Percentiles rank a stretch among this genome's conserved stretches.
phyloP scores from a whole-genome alignment of 2,888 invertebrate genomes.

The Conops quadrifasciatus region DNA sequence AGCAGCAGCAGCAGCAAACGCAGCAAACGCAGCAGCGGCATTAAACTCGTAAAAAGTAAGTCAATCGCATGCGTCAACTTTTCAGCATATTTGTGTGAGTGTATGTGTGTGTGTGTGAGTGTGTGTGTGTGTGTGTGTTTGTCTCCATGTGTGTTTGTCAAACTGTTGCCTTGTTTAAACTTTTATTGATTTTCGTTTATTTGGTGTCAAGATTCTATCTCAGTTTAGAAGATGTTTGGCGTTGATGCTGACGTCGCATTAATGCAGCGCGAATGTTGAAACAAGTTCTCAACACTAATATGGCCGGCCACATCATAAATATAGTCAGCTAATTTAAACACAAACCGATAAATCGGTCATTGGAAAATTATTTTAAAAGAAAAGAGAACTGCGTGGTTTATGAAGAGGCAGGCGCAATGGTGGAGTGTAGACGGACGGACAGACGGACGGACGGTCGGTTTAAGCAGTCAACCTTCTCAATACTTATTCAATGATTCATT shows the following conservation, averaged over 20 bases:
- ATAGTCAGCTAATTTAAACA: background rate
- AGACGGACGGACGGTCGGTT: too few relatives aligned
- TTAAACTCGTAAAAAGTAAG: constrained; percentile 44
- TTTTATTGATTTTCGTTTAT: constrained; percentile 9
- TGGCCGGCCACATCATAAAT: too few relatives aligned
- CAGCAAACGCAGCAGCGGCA: background rate
- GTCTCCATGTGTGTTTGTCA: constrained; percentile 32
- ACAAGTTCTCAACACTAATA: background rate
- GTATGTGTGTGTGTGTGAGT: background rate
- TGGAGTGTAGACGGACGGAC: too few relatives aligned
- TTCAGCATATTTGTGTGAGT: constrained; percentile 21
- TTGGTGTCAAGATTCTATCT: constrained; percentile 12
- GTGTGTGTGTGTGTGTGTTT: background rate
- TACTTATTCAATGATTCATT: too few relatives aligned
- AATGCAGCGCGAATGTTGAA: background rate
- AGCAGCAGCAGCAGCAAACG: constrained; percentile 4
- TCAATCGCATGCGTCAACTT: constrained; percentile 47
- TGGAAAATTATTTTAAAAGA: too few relatives aligned
- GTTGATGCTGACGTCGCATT: background rate
- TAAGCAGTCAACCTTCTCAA: too few relatives aligned
- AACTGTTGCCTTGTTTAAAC: constrained; percentile 38
- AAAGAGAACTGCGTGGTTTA: too few relatives aligned
- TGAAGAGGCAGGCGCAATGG: too few relatives aligned
- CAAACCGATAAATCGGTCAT: too few relatives aligned
- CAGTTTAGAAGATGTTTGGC: background rate